These are phyloP conservation scores for Drosophila bocki DNA, from an alignment of 1,140 invertebrate genomes.

Conservation along the genomic window DNA sequence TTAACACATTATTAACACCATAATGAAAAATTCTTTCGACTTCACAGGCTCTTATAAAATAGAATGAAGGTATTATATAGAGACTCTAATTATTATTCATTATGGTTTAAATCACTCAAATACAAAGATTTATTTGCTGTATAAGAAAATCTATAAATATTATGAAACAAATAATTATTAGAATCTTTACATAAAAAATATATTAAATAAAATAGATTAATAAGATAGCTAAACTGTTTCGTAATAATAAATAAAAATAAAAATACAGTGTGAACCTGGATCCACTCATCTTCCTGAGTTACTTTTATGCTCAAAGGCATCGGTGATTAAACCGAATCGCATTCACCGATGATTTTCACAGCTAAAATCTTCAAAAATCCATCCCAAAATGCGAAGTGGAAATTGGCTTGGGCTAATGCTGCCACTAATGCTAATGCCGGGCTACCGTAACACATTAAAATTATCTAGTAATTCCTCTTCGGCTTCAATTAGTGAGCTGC, in stretches of 20 bases:
- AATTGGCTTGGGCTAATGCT: conserved; percentile 34
- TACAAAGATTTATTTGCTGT: too few species aligned
- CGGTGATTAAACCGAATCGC: neutral
- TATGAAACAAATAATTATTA: neutral
- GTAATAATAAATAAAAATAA: neutral
- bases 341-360: conserved; percentile 3
- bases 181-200: neutral
- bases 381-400: conserved; percentile 1
- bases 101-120: neutral
- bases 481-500: conserved; percentile 55
- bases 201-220: neutral
- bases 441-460: conserved; percentile 63
- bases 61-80: neutral
- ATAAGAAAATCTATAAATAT: neutral
- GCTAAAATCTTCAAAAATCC: conserved; percentile 5
- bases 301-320: conserved; percentile 5
- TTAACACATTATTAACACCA: conserved; percentile 9
- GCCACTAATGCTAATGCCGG: conserved; percentile 32
- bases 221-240: neutral
- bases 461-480: conserved; percentile 58
- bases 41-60: neutral
- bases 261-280: neutral
- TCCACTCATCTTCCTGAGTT: neutral
- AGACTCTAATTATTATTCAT: neutral
- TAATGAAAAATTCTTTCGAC: neutral